Percentiles rank a stretch among this genome's conserved stretches.
Evolutionary conservation across 2,888 invertebrate genomes (phyloP).

Genomic region (Willowsia nigromaculata): DNA sequence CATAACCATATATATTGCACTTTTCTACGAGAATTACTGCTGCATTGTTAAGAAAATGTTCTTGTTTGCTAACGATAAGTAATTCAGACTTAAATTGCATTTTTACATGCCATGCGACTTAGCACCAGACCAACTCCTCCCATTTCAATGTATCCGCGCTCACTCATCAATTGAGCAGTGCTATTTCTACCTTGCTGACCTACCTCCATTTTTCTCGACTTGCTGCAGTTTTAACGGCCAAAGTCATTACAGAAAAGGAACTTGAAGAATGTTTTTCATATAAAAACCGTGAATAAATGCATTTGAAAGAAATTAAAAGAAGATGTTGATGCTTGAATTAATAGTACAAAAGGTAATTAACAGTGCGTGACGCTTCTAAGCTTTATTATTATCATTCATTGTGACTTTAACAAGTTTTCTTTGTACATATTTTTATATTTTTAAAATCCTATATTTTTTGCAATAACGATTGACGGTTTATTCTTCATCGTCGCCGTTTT

Average conservation of each 20-base stretch:
- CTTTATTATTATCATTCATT: constrained; percentile 54
- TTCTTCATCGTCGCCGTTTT: background rate
- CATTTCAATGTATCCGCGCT: too few relatives aligned
- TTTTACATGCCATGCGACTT: constrained; percentile 51
- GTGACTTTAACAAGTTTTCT: constrained; percentile 24
- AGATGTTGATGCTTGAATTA: background rate
- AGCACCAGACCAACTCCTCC: background rate
- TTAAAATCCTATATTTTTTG: background rate
- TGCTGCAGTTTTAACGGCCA: background rate
- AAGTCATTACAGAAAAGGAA: too few relatives aligned
- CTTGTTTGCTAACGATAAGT: background rate
- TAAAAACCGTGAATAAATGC: too few relatives aligned
- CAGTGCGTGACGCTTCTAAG: constrained; percentile 60
- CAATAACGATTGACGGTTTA: background rate
- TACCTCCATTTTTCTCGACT: constrained; percentile 68
- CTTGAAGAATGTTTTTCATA: too few relatives aligned
- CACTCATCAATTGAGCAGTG: background rate
- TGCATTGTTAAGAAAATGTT: constrained; percentile 14
- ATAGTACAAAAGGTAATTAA: constrained; percentile 57
- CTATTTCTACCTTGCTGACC: constrained; percentile 64
- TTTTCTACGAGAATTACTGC: background rate
- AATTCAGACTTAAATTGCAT: constrained; percentile 36
- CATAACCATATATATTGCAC: background rate
- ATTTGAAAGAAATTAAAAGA: too few relatives aligned
- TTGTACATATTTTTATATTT: background rate